Base-by-base conservation (phyloP, 2,113 vertebrate genomes). In the Eublepharis macularius region DNA sequence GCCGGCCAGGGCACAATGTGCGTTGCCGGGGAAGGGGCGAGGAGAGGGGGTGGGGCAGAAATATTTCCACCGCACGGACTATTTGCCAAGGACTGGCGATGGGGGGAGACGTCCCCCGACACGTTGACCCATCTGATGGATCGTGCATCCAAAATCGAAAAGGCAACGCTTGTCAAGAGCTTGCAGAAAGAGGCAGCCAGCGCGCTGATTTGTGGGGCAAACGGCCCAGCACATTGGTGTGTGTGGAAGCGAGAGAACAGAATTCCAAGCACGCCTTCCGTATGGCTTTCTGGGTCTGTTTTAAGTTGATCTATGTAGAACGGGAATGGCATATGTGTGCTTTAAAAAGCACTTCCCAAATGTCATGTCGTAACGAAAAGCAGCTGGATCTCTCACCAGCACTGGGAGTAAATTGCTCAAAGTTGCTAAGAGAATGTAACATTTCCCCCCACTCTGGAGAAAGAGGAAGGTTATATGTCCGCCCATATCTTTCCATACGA, bases 141-240 rank as follows among this genome's bases (percentile, higher is more conserved):
- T 65, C 12, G 2, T 12, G 0, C 0, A 81, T 24, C 65, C 10
- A 0, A 43, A 83, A 4, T n/a, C 21, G 51, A 68, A 1, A 6
- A 6, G 1, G 24, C 0, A 54, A 10, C 3, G 63, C 65, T 57
- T 34, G 73, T 70, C 57, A 34, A 29, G 73, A 74, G 63, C n/a
- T 17, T 12, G 11, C 47, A 2, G 47, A n/a, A 63, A 26, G 72
- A 29, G 49, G 26, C 10, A 49, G 36, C 43, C 7, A 39, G 63
- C 57, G 39, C 8, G 84, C 54, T 80, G 39, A 1, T 54, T 0
- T 19, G 6, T 16, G 4, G 9, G 43, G 69, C 4, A 14, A 29
- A 43, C 4, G 68, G 73, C 73, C n/a, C 79, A 76, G 65, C 69
- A 72, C 24, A 70, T 43, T 60, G 73, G 26, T 49, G 65, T 49